Evolutionary conservation across 2,888 invertebrate species (phyloP), one percentile per base, ranked within the genome.

Genomic region (Drosophila sordidula): DNA sequence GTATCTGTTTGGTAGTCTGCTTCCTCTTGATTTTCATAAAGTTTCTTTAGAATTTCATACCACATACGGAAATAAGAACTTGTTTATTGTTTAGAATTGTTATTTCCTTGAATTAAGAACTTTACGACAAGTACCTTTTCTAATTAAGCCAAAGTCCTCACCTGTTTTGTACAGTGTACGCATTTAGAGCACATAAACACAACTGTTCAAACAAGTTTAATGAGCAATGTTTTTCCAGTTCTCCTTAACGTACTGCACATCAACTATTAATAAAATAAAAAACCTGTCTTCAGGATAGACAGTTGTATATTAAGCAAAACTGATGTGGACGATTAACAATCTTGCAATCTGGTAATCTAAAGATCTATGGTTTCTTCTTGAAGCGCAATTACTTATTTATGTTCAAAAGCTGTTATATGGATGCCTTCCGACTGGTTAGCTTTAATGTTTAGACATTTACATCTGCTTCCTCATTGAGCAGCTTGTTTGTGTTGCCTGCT

Each of bases 121-220:
- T 32, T 32, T 32, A 32, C 11, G 32, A 11, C 32, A 11, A 32
- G 9, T 32, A 6, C 6, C 3, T 32, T 32, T 32, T 12, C 32
- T 42, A 12, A 44, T 6, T 16, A 25, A 12, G 5, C 8, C 0
- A 8, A n/a, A 3, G 3, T n/a, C 36, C 14, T 12, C 57, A 16
- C 29, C 47, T 34, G 16, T 34, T 47, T 42, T 6, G 41, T 11
- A 4, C 46, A 51, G 62, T 46, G 51, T 55, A 55, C 47, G 9
- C 51, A 22, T 14, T 50, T 38, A 25, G 44, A 45, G 25, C 44
- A 42, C 22, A 32, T 25, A 34, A 14, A 8, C 18, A 36, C 66
- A 67, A 67, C 56, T 67, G 73, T 61, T 25, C 52, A 49, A 72
- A 72, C 61, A 72, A 49, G 44, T 61, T 45, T 45, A 41, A 36